Conservation (phyloP, 2,113 vertebrate species). For the Phylloscopus whistleri region DNA sequence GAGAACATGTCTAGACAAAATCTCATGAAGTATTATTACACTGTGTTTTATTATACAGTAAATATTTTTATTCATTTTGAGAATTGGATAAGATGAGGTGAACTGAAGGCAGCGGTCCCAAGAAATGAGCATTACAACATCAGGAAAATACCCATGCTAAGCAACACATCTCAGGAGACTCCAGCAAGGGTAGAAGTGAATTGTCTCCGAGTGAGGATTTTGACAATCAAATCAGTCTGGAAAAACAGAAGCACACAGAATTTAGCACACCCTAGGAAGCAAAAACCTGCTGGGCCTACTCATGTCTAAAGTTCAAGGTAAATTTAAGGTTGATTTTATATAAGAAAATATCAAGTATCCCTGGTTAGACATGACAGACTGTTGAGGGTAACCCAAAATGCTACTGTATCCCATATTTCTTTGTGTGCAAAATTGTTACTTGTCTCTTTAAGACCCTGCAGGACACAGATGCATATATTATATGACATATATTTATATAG, state of each 20-base stretch:
- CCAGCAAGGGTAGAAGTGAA: neutral
- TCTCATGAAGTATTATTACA: neutral
- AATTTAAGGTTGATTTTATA: neutral
- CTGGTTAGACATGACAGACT: neutral
- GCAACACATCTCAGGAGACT: neutral
- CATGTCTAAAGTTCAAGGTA: neutral
- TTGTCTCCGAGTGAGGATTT: neutral
- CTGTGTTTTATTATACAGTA: neutral
- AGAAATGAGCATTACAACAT: neutral
- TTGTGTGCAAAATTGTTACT: neutral
- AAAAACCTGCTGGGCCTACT: neutral
- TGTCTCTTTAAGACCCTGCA: neutral
- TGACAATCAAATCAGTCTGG: neutral
- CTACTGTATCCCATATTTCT: neutral
- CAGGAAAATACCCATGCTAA: neutral
- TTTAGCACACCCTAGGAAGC: neutral
- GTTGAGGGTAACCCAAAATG: neutral
- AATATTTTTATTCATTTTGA: neutral
- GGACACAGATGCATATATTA: neutral
- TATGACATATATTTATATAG: neutral
- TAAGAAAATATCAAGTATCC: neutral
- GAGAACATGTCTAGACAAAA: neutral
- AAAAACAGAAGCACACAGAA: neutral
- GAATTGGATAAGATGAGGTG: fast-evolving
- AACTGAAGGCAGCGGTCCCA: neutral